Evolutionary conservation across 2,797 vertebrate genomes (phyloP).

Genomic region (Sebastes baramenuke): DNA sequence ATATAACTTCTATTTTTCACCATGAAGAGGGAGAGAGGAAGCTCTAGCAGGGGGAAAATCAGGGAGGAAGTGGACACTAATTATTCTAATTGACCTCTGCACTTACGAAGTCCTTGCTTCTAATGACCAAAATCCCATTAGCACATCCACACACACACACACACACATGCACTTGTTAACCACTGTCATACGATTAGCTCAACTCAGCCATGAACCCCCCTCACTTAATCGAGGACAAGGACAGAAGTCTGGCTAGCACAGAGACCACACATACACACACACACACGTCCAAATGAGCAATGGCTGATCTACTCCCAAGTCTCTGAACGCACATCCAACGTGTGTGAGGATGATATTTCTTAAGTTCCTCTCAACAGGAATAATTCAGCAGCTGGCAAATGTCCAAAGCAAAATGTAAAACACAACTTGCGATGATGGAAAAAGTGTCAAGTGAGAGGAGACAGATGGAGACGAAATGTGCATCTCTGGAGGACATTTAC

Average conservation of each 20-base stretch:
- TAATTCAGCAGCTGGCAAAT: slow-evolving; percentile 44
- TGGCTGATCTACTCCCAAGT: slow-evolving; percentile 18
- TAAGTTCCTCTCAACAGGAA: slow-evolving; percentile 23
- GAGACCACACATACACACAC: slow-evolving; percentile 15
- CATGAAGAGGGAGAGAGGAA: slow-evolving; percentile 2
- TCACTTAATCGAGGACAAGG: slow-evolving; percentile 54
- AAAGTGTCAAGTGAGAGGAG: slow-evolving; percentile 23
- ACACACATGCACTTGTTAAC: slow-evolving; percentile 40
- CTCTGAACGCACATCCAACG: slow-evolving; percentile 20
- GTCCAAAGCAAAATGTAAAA: slow-evolving; percentile 55
- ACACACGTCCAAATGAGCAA: slow-evolving; percentile 26
- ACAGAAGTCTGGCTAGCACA: slow-evolving; percentile 23
- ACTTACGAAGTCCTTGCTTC: slow-evolving; percentile 56
- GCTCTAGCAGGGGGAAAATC: slow-evolving; percentile 2
- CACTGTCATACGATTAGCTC: slow-evolving; percentile 61
- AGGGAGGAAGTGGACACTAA: slow-evolving; percentile 45
- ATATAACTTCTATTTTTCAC: background rate
- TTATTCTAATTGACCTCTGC: slow-evolving; percentile 63
- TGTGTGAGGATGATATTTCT: slow-evolving; percentile 36
- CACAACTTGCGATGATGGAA: slow-evolving; percentile 21
- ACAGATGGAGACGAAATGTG: slow-evolving; percentile 30
- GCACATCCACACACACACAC: background rate
- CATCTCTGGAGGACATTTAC: slow-evolving; percentile 30
- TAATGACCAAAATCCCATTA: slow-evolving; percentile 61
- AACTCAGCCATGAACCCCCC: slow-evolving; percentile 53